These are phyloP conservation scores for Condylura cristata DNA, from an alignment of 2,113 vertebrate species.

Conservation along the genomic window DNA sequence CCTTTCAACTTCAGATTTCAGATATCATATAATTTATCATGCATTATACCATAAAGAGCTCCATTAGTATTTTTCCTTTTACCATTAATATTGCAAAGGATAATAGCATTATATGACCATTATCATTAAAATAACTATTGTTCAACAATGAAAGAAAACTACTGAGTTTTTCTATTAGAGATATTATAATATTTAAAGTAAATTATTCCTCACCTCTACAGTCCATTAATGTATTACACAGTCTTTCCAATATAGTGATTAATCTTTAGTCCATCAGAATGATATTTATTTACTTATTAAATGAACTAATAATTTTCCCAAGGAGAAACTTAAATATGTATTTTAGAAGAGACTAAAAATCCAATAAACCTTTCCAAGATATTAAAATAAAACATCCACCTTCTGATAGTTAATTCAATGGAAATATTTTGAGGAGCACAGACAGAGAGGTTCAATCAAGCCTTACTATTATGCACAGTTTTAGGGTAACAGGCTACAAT, in stretches of 20 bases:
- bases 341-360: constrained; percentile 8
- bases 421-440: background rate
- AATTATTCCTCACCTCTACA: constrained; percentile 44
- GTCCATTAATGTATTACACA: constrained; percentile 45
- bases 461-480: background rate
- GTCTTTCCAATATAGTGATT: constrained; percentile 42
- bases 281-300: constrained; percentile 47
- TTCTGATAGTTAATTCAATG: constrained; percentile 1
- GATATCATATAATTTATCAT: constrained; percentile 70
- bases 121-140: constrained; percentile 61
- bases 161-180: background rate
- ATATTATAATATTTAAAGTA: constrained; percentile 48
- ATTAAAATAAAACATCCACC: constrained; percentile 50
- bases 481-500: background rate
- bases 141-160: constrained; percentile 21
- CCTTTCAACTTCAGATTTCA: constrained; percentile 57
- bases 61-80: constrained; percentile 63
- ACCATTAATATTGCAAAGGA: constrained; percentile 68
- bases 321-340: constrained; percentile 14
- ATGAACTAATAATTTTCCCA: constrained; percentile 29
- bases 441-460: background rate
- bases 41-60: constrained; percentile 61
- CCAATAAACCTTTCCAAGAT: constrained; percentile 15
- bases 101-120: constrained; percentile 48
- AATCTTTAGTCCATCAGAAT: constrained; percentile 56